Base-by-base conservation (phyloP, 2,797 vertebrate species). In the Varecia variegata region DNA sequence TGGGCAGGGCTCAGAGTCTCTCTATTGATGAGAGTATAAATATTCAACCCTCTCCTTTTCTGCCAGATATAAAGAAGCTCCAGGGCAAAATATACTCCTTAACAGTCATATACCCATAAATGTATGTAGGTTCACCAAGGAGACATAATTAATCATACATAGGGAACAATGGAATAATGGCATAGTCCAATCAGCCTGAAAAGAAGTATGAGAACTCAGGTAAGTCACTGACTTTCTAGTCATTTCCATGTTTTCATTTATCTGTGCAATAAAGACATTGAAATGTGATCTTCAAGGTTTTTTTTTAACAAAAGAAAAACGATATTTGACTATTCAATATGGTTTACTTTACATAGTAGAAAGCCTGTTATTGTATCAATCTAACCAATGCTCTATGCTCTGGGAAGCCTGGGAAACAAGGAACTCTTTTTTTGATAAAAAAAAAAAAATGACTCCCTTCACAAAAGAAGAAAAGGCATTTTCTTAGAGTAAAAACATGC, bases 401-500 rank as follows among this genome's bases (percentile, higher is more conserved):
- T 71, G 20, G 18, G 15, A 80, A 77, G 10, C 5, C 30, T 9
- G 0, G 38, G 67, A 20, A 84, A 54, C n/a, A 54, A 68, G 56
- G 3, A 1, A 2, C 50, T 83, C 32, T 18, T 54, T 83, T 91
- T 88, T 91, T n/a, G n/a, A n/a, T n/a, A n/a, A n/a, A n/a, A n/a
- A n/a, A n/a, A 27, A 27, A 27, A 76, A 95, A 82, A 50, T 79
- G 12, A 74, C 20, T 89, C 27, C 4, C 60, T 94, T 91, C 25
- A 92, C 43, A 95, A 56, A 12, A 3, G 17, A 95, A 50, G 73
- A 80, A 83, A 68, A 47, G 71, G n/a, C 9, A 56, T 87, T 97
- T 89, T 95, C 50, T 93, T 86, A 93, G 58, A 43, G 50, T 92
- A 91, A 94, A 95, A 74, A 88, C 35, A 40, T 3, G 0, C 5